A percentile compares a stretch with the other conserved stretches of the same genome.
These are phyloP conservation scores for Anoplophora glabripennis DNA, from an alignment of 1,140 invertebrate species.

Conservation along the genomic window DNA sequence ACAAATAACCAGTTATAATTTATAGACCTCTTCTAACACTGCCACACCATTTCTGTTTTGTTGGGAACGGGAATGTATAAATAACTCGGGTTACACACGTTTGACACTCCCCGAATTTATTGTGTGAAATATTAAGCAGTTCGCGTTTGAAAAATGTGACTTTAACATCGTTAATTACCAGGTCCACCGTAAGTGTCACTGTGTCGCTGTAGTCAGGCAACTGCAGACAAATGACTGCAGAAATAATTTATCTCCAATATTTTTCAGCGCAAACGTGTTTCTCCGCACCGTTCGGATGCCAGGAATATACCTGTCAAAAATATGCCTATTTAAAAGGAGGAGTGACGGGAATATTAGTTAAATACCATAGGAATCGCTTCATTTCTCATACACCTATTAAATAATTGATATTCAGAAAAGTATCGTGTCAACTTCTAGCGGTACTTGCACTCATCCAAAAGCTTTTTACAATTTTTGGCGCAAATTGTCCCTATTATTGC, in stretches of 20 bases:
- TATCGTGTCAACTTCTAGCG: too few relatives aligned
- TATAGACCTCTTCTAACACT: conserved; percentile 1
- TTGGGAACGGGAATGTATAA: conserved; percentile 23
- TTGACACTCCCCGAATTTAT: conserved; percentile 48
- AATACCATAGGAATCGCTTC: too few relatives aligned
- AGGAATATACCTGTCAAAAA: conserved; percentile 26
- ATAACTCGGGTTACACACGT: conserved; percentile 26
- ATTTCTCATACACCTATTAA: too few relatives aligned
- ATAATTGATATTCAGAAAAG: too few relatives aligned
- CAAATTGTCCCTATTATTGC: too few relatives aligned
- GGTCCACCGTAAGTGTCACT: conserved; percentile 46
- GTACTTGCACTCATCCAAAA: too few relatives aligned
- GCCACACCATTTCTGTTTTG: conserved; percentile 14
- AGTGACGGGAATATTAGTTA: too few relatives aligned
- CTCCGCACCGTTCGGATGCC: conserved; percentile 10
- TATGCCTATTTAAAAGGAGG: too few relatives aligned
- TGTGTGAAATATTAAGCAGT: conserved; percentile 48
- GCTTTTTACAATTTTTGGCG: too few relatives aligned
- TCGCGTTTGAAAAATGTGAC: conserved; percentile 48
- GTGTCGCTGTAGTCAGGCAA: conserved; percentile 43
- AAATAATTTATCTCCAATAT: conserved; percentile 40
- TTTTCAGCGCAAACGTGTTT: conserved; percentile 5
- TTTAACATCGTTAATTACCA: conserved; percentile 49
- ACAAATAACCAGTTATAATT: conserved; percentile 10
- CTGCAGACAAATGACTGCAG: conserved; percentile 47